Evolutionary conservation across 2,113 vertebrate species (phyloP), one percentile per base, ranked within the genome.

Genomic region (Furnarius figulus): DNA sequence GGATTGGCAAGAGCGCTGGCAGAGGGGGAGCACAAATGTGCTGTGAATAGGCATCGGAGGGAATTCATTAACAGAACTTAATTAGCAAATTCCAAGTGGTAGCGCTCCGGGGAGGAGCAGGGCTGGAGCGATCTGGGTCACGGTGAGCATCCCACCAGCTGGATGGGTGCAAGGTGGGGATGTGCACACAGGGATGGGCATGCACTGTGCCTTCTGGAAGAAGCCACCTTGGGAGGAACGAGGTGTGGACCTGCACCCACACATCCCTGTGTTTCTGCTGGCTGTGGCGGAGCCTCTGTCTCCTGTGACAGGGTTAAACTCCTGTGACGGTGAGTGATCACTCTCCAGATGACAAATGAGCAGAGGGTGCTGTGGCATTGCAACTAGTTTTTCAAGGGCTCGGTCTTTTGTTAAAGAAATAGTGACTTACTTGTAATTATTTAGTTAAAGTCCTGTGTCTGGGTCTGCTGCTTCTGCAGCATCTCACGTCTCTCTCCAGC

Each of bases 371-470:
- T 0, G 73, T 89, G 92, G 30, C 80, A 40, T 81, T 87, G 73
- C 83, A 56, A n/a, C 47, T 21, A 50, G 59, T 76, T 77, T 89
- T 87, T 92, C 93, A 94, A 93, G 93, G 83, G 80, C 93, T 95
- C 2, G 4, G 49, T 71, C 53, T 78, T 58, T 53, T 61, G 68
- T 71, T 63, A 72, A 75, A 58, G 68, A 62, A 92, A 35, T 9
- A 55, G 71, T 3, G n/a, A 14, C 49, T 86, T 14, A 16, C 24
- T 93, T 52, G 63, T 62, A 59, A 53, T 80, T 65, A 21, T 62
- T 90, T 55, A 27, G 81, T 81, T 74, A 78, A 89, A 89, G 78
- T 55, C 46, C 55, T 1, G 35, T 7, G 33, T 10, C 5, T 0
- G 42, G 72, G 6, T 50, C 55, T 70, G 68, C 35, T 63, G 5